A percentile compares a stretch with the other conserved stretches of the same genome.
These are phyloP conservation scores for Clunio marinus DNA, from an alignment of 2,888 invertebrate species.

Conservation along the genomic window DNA sequence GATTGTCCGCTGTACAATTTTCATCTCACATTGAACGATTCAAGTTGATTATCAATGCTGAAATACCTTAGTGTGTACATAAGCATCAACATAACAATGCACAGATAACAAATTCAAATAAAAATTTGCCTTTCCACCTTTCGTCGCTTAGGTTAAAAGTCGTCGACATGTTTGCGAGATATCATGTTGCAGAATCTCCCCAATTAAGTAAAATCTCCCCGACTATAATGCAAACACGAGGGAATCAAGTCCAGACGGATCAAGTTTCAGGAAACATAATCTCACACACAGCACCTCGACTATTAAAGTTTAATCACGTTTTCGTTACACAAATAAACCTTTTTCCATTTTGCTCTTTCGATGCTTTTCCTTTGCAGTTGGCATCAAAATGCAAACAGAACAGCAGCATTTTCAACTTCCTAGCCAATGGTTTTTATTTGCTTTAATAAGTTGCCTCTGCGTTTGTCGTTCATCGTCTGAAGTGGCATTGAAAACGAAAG, in stretches of 20 bases:
- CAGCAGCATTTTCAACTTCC: slow-evolving; percentile 18
- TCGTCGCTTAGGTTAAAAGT: slow-evolving; percentile 13
- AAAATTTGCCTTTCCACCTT: neutral
- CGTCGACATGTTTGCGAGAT: neutral
- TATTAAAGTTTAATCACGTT: slow-evolving; percentile 39
- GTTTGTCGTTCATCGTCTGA: neutral
- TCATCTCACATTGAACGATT: neutral
- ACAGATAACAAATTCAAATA: neutral
- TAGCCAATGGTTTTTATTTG: slow-evolving; percentile 8
- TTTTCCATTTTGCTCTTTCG: neutral
- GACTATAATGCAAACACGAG: neutral
- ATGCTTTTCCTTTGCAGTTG: slow-evolving; percentile 3
- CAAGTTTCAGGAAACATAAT: neutral
- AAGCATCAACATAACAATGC: neutral
- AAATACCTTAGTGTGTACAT: too few relatives aligned
- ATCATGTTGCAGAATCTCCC: slow-evolving; percentile 22
- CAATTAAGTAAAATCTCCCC: slow-evolving; percentile 37
- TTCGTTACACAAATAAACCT: slow-evolving; percentile 38
- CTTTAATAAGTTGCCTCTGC: slow-evolving; percentile 4
- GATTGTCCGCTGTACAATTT: neutral
- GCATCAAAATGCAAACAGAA: neutral
- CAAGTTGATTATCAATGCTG: neutral
- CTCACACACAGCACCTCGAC: slow-evolving; percentile 17
- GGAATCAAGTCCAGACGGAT: slow-evolving; percentile 31
- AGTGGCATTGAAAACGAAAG: neutral